These are phyloP conservation scores for Podarcis siculus DNA, from an alignment of 2,797 vertebrate genomes.

Conservation along the genomic window DNA sequence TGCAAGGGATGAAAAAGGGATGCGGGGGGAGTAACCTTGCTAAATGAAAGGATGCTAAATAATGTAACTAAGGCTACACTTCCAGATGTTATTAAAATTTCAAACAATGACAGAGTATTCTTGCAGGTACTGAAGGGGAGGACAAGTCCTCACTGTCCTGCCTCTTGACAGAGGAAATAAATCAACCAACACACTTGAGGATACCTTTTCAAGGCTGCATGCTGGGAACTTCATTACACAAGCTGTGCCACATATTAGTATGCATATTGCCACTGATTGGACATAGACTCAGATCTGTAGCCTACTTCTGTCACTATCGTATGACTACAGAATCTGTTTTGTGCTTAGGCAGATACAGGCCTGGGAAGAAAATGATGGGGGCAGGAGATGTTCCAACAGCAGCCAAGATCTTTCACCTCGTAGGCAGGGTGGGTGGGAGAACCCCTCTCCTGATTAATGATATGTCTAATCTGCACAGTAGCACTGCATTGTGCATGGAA, in stretches of 20 bases:
- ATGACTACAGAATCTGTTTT: conserved; percentile 88
- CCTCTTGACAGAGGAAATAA: conserved; percentile 99
- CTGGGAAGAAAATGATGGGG: conserved; percentile 69
- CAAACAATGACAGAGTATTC: conserved; percentile 81
- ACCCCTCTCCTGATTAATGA: conserved; percentile 69
- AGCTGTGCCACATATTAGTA: conserved; percentile 97
- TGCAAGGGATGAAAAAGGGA: conserved; percentile 48
- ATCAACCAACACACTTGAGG: conserved; percentile 97
- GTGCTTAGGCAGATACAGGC: conserved; percentile 77
- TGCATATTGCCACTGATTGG: conserved; percentile 96
- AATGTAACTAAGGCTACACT: conserved; percentile 41
- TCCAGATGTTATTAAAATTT: conserved; percentile 70
- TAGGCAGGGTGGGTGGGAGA: conserved; percentile 45
- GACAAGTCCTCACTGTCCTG: conserved; percentile 97
- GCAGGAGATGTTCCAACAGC: conserved; percentile 68
- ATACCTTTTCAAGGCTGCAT: conserved; percentile 94
- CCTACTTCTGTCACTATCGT: conserved; percentile 93
- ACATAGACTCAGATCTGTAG: conserved; percentile 82
- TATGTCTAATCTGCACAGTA: conserved; percentile 72
- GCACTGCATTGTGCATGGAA: conserved; percentile 64
- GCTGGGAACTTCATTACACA: conserved; percentile 99
- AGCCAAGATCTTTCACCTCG: conserved; percentile 70
- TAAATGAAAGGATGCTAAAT: conserved; percentile 65
- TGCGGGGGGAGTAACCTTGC: conserved; percentile 45
- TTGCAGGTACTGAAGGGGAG: conserved; percentile 89